A percentile compares a stretch with the other conserved stretches of the same genome.
These are phyloP conservation scores for Thera britannica DNA, from an alignment of 2,888 invertebrate genomes.

Conservation along the genomic window DNA sequence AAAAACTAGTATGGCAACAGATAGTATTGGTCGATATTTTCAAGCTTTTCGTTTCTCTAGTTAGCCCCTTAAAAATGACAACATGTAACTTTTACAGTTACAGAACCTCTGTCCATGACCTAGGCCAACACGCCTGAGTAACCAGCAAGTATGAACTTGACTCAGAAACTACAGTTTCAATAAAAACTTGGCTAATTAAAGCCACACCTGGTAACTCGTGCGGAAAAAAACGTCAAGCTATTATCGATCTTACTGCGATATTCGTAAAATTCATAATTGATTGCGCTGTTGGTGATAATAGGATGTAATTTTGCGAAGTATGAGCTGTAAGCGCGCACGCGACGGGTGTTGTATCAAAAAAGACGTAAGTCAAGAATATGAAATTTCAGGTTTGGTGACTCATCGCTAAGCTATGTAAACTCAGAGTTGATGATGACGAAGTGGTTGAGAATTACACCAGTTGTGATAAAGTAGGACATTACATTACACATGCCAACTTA, in stretches of 20 bases:
- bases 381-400: constrained; percentile 28
- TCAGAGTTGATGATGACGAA: constrained; percentile 1
- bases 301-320: constrained; percentile 23
- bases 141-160: constrained; percentile 62
- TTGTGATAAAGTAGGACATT: not conserved
- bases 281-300: constrained; percentile 3
- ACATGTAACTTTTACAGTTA: not conserved
- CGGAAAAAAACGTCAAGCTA: constrained; percentile 15
- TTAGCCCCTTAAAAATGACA: no score
- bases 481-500: not conserved
- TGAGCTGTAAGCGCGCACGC: constrained; percentile 55
- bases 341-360: constrained; percentile 43
- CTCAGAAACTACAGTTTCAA: constrained; percentile 51
- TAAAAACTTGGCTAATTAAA: constrained; percentile 44
- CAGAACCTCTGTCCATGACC: constrained; percentile 30
- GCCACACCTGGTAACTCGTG: constrained; percentile 45
- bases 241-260: not conserved
- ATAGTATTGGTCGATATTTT: no score
- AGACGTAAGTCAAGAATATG: constrained; percentile 44
- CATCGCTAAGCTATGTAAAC: constrained; percentile 1
- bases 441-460: constrained; percentile 7
- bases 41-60: no score
- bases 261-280: constrained; percentile 34
- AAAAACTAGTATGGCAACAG: no score
- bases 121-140: constrained; percentile 48